Conservation (phyloP, 2,888 invertebrate genomes). For the Phania funesta region DNA sequence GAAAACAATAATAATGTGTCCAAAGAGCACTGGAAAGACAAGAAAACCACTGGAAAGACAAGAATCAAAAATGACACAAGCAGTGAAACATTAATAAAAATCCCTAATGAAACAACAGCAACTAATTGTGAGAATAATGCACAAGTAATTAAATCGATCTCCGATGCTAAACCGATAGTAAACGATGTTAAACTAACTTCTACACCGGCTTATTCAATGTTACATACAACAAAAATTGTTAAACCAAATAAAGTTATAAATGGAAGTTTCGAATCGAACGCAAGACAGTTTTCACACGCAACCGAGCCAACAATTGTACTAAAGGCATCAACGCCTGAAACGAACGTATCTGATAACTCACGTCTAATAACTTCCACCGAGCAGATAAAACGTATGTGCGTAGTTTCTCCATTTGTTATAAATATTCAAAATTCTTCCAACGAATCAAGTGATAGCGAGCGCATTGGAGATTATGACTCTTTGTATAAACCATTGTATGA, state of each 20-base stretch:
- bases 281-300: conserved; percentile 39
- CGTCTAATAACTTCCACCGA: conserved; percentile 75
- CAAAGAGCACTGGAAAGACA: background rate
- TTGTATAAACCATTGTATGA: conserved; percentile 52
- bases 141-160: background rate
- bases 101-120: background rate
- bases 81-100: conserved; percentile 13
- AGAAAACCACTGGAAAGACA: background rate
- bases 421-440: conserved; percentile 72
- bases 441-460: conserved; percentile 74
- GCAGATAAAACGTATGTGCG: conserved; percentile 70
- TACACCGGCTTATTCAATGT: conserved; percentile 2
- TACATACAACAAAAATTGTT: conserved; percentile 73
- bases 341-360: conserved; percentile 53
- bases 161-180: background rate
- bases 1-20: background rate
- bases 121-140: background rate
- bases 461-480: conserved; percentile 8
- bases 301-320: conserved; percentile 41
- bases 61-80: background rate
- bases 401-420: conserved; percentile 75
- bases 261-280: conserved; percentile 70
- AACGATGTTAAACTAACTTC: background rate
- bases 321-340: background rate
- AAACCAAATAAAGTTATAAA: conserved; percentile 79